Base-by-base conservation (phyloP, 1,140 invertebrate species). In the Apis laboriosa region DNA sequence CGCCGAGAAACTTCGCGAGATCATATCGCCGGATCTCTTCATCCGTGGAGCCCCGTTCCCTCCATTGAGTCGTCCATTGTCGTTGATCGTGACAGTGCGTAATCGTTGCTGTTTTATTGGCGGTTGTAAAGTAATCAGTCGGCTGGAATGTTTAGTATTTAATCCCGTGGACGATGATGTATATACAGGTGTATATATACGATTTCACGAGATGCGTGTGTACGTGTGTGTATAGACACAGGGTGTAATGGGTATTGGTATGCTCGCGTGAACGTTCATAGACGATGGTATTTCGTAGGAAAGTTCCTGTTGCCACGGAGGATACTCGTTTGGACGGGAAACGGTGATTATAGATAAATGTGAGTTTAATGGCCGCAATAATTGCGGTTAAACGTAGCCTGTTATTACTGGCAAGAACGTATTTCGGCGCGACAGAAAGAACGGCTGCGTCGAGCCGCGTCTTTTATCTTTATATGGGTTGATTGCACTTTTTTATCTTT, bases 1-100 rank as follows among this genome's bases (percentile, higher is more conserved):
- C 86, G 73, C 53, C 67, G 66, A 82, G 83, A 84, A 82, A 82
- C 72, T 66, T 60, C 58, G 79, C 61, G 86, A 88, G 86, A 88
- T 88, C 79, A 72, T 88, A 88, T 88, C 86, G 77, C 68, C 61
- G 85, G 85, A 87, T 87, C 86, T 87, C 85, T 87, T 87, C 86
- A 88, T 88, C 81, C 83, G 83, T 17, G 17, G 49, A 51, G 58
- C 64, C 80, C 63, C 49, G 66, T 64, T 71, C 66, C 64, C 66
- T 78, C 81, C 81, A 77, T 83, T 83, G 75, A 78, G 75, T 81
- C 79, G 81, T 77, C 68, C 85, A 75, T 87, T 89, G 86, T 85
- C 74, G 81, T 78, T 79, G 75, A 88, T 77, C 80, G 60, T 79
- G 83, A 86, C 67, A 79, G 76, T 84, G 77, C 81, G 80, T 90